Base-by-base conservation (phyloP, 2,113 vertebrate species). In the Neodontobutis hainanensis region DNA sequence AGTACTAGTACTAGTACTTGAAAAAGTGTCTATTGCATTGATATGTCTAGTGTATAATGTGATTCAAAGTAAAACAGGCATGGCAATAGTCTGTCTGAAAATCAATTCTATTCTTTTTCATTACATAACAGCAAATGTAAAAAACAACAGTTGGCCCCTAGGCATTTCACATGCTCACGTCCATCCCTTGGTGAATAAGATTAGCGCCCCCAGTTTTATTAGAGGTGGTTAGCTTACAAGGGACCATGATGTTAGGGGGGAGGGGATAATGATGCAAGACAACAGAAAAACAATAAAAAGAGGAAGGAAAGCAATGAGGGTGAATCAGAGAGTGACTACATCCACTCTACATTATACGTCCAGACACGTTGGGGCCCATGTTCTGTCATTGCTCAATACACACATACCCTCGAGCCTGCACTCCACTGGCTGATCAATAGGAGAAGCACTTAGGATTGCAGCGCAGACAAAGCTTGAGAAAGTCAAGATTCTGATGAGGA, bases 301-400 rank as follows among this genome's bases (percentile, higher is more conserved):
- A 32, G 11, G 15, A 35, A 63, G 53, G 35, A 14, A 35, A 15
- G 8, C 2, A 8, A 9, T 46, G 64, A 32, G 36, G 34, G 32
- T 9, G 45, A 59, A 5, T 42, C 59, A 60, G 65, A 70, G 2
- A 71, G 68, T 53, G 48, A 38, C 59, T 61, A 47, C 11, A 56
- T 68, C 15, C 16, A 35, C 38, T 65, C 51, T 68, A 61, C 53
- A 82, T 82, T 87, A 58, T 76, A 70, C 82, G 55, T 81, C 77
- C 73, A 78, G 83, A 81, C 82, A 86, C 71, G 50, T 70, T 61
- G 81, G 79, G 82, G 74, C 74, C 64, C 55, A 53, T 66, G 63
- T 79, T 85, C 58, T 76, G 77, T 80, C 64, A 87, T 36, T 71
- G 55, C 48, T 61, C 7, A 40, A 57, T 67, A 53, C 65, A 59